Percentiles rank a stretch among this genome's conserved stretches.
These are phyloP conservation scores for Pseudorectes ferrugineus DNA, from an alignment of 2,113 vertebrate species.

Conservation along the genomic window DNA sequence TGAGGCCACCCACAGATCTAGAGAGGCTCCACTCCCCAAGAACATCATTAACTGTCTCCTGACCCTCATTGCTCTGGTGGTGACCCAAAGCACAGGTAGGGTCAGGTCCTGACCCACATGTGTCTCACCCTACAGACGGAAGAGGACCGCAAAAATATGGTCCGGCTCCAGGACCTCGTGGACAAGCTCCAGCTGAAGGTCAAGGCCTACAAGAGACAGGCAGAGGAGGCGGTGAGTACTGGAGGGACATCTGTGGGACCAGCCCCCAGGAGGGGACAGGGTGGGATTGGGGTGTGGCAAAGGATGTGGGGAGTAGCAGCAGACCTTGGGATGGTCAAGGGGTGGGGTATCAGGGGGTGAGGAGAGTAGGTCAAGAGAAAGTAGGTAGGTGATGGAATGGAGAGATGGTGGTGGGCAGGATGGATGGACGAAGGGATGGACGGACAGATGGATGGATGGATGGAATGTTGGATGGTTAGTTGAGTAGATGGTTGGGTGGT, in stretches of 20 bases:
- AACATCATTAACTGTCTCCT: background rate
- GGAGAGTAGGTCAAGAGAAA: background rate
- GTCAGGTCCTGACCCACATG: background rate
- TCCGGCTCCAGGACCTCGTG: conserved; percentile 12
- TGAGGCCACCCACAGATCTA: too few relatives aligned
- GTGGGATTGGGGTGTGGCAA: background rate
- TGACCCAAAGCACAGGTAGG: background rate
- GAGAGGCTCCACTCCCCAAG: background rate
- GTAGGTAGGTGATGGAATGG: background rate
- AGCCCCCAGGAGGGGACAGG: accelerated
- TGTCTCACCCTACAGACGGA: background rate
- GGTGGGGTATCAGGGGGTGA: background rate
- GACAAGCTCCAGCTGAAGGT: conserved; percentile 38
- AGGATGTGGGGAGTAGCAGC: background rate
- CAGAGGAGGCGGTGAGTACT: conserved; percentile 18
- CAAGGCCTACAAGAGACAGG: conserved; percentile 32
- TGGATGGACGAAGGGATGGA: background rate
- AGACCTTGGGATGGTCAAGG: background rate
- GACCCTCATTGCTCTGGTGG: background rate
- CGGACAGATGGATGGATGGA: background rate
- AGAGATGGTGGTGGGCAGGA: background rate
- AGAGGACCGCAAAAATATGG: conserved; percentile 7
- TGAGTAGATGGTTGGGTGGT: background rate
- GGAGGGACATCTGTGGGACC: background rate
- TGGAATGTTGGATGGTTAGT: background rate